A percentile compares a stretch with the other conserved stretches of the same genome.
phyloP scores from a whole-genome alignment of 2,113 vertebrate species.

The Petrocephalus zakoni region DNA sequence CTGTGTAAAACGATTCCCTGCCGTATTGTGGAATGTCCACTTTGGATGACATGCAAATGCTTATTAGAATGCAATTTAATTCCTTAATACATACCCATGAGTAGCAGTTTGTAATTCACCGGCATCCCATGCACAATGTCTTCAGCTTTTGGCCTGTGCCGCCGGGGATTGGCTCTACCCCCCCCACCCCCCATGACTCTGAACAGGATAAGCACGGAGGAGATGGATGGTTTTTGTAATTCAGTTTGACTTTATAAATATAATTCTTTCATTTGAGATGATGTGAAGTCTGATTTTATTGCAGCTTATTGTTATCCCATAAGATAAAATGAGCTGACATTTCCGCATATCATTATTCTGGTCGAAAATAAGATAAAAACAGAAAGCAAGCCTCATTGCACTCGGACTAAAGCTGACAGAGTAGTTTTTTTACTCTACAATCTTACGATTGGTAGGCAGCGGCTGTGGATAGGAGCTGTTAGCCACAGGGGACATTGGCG shows the following conservation, averaged over 20 bases:
- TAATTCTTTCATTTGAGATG: neutral
- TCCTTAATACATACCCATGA: neutral
- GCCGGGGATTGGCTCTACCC: neutral
- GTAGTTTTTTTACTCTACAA: neutral
- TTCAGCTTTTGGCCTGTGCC: neutral
- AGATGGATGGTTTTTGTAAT: neutral
- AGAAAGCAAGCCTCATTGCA: neutral
- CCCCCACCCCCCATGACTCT: neutral
- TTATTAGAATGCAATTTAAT: neutral
- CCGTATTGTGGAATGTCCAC: neutral
- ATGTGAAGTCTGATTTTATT: neutral
- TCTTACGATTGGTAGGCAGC: too few relatives aligned
- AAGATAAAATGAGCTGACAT: neutral
- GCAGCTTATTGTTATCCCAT: too few relatives aligned
- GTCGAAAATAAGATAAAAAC: too few relatives aligned
- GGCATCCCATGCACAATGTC: neutral
- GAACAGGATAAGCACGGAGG: neutral
- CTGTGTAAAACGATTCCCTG: neutral
- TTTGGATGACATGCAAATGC: neutral
- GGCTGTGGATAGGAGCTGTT: neutral
- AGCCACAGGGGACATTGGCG: too few relatives aligned
- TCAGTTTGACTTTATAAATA: neutral
- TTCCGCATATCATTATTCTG: neutral
- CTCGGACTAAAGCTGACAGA: neutral
- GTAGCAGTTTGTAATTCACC: neutral